Evolutionary conservation across 2,888 invertebrate genomes (phyloP).

Genomic region (Octonoba sinensis): DNA sequence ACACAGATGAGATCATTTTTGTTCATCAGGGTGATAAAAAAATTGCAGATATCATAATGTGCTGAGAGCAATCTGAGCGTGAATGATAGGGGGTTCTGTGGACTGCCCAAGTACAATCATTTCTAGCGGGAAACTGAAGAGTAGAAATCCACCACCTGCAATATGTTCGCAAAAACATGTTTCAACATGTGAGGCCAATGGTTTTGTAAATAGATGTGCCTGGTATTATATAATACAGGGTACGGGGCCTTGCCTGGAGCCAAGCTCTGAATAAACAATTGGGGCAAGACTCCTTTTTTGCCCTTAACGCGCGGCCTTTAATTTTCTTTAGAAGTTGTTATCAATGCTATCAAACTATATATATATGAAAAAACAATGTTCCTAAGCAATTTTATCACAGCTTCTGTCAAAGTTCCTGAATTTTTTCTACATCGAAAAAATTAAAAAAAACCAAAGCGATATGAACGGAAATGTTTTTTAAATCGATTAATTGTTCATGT

Average conservation of each 20-base stretch:
- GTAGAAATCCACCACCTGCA: conserved; percentile 6
- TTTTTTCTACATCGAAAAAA: conserved; percentile 65
- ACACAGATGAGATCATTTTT: conserved; percentile 23
- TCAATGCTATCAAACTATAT: conserved; percentile 61
- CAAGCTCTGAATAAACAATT: conserved; percentile 45
- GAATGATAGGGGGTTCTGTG: background rate
- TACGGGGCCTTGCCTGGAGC: conserved; percentile 33
- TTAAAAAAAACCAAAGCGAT: conserved; percentile 52
- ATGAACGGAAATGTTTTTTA: conserved; percentile 58
- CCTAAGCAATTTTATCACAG: conserved; percentile 60
- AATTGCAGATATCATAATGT: conserved; percentile 2
- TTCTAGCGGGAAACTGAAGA: conserved; percentile 26
- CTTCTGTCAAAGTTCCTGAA: conserved; percentile 65
- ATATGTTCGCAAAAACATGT: conserved; percentile 31
- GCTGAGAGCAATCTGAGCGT: background rate
- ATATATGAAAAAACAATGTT: conserved; percentile 57
- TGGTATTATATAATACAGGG: conserved; percentile 37
- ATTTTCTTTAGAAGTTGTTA: conserved; percentile 55
- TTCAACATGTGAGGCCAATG: conserved; percentile 42
- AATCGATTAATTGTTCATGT: conserved; percentile 55
- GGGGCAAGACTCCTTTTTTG: background rate
- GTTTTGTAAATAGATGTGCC: conserved; percentile 55
- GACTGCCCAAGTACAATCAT: conserved; percentile 54
- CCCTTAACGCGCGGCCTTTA: conserved; percentile 47
- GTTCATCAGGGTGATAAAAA: conserved; percentile 23